A percentile compares a stretch with the other conserved stretches of the same genome.
Conservation (phyloP, 2,113 vertebrate species). For the Neopipo cinnamomea region DNA sequence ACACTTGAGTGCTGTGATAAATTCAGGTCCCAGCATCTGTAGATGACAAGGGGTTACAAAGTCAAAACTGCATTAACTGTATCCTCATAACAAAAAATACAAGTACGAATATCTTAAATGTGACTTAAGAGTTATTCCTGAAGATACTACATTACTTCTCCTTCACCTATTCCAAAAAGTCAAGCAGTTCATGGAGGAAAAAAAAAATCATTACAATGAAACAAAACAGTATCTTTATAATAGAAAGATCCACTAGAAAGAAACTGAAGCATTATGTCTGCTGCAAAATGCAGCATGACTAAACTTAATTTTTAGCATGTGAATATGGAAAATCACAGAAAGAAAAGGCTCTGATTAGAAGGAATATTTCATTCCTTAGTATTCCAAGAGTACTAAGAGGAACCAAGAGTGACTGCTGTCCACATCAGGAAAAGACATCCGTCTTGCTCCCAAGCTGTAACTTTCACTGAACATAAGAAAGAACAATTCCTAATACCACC, state of each 20-base stretch:
- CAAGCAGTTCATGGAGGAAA: background rate
- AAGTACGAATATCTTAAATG: background rate
- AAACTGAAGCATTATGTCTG: background rate
- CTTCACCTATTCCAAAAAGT: background rate
- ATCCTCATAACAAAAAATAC: background rate
- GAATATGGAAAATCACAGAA: background rate
- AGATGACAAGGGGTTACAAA: background rate
- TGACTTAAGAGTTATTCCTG: background rate
- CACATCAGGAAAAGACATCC: background rate
- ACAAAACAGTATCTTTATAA: background rate
- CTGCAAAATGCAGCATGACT: background rate
- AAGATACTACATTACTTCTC: background rate
- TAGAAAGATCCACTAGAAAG: background rate
- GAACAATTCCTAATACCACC: background rate
- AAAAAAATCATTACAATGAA: background rate
- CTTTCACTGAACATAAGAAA: background rate
- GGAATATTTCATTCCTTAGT: background rate
- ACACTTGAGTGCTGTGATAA: background rate
- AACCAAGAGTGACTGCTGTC: background rate
- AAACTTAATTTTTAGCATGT: background rate
- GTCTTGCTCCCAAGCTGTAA: background rate
- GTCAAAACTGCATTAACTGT: background rate
- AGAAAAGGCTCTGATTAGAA: background rate
- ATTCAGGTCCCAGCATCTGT: background rate
- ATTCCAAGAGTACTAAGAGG: background rate